phyloP scores from a whole-genome alignment of 2,888 invertebrate species.

The Phania funesta region DNA sequence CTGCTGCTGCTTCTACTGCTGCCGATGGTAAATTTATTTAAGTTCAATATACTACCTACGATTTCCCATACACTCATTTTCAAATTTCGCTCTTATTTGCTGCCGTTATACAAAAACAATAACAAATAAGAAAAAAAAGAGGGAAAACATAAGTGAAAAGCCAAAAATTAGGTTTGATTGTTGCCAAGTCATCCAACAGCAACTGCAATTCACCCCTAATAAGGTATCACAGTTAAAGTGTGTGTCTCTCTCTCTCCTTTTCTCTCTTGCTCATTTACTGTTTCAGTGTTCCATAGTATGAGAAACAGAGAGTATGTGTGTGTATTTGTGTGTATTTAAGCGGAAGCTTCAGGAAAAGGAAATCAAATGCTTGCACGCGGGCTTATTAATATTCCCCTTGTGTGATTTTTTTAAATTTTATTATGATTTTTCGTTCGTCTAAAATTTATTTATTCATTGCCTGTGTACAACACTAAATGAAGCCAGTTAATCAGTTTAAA shows the following conservation, averaged over 20 bases:
- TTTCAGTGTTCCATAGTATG: neutral
- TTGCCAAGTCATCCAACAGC: too few species aligned
- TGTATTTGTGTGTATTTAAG: conserved; percentile 28
- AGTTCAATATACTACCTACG: neutral
- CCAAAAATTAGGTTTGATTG: conserved; percentile 53
- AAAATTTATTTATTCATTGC: conserved; percentile 25
- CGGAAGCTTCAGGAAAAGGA: conserved; percentile 62
- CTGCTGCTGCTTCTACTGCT: conserved; percentile 43
- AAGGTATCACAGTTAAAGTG: neutral
- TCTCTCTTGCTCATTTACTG: neutral
- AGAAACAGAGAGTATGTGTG: neutral
- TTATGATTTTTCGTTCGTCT: conserved; percentile 7
- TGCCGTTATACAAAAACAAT: conserved; percentile 9
- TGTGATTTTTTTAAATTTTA: conserved; percentile 20
- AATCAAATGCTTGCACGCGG: conserved; percentile 67
- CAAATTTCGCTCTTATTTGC: neutral
- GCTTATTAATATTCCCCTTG: conserved; percentile 52
- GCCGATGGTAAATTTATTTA: conserved; percentile 32
- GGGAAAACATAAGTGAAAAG: conserved; percentile 41
- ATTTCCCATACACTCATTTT: conserved; percentile 9
- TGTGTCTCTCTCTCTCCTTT: neutral
- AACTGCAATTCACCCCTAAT: conserved; percentile 37
- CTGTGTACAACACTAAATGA: conserved; percentile 22
- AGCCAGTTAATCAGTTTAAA: conserved; percentile 64
- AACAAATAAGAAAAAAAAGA: neutral